Conservation (phyloP, 2,888 invertebrate species). For the Platycheirus albimanus region DNA sequence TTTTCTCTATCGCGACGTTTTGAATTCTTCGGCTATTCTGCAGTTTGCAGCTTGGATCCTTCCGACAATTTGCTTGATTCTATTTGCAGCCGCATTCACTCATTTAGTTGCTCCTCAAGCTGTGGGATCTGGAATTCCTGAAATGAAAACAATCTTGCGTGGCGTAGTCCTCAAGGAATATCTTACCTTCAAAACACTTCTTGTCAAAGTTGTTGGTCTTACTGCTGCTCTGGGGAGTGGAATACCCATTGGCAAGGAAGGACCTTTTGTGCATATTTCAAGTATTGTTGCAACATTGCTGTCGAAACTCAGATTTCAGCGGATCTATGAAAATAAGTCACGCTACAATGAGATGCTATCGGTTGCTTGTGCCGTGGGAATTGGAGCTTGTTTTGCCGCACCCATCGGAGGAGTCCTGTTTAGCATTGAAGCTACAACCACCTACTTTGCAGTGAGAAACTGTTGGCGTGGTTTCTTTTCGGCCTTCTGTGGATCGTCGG, state of each 20-base stretch:
- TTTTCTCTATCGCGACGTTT: conserved; percentile 95
- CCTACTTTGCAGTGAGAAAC: conserved; percentile 98
- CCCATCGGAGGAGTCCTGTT: conserved; percentile 99
- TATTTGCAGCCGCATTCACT: conserved; percentile 98
- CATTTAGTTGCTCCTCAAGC: conserved; percentile 98
- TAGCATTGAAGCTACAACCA: conserved; percentile 99
- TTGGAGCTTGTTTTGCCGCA: conserved; percentile 96
- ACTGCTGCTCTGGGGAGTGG: conserved; percentile 98
- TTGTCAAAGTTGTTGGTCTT: conserved; percentile 97
- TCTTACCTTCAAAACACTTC: conserved; percentile 95
- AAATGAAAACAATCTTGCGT: conserved; percentile 98
- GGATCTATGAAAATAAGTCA: conserved; percentile 97
- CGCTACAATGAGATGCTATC: conserved; percentile 98
- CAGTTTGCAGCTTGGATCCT: conserved; percentile 97
- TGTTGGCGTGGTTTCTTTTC: conserved; percentile 99
- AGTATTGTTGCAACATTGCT: conserved; percentile 97
- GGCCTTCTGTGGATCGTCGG: conserved; percentile 98
- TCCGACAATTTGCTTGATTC: conserved; percentile 93
- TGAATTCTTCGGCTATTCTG: conserved; percentile 88
- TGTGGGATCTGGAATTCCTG: conserved; percentile 98
- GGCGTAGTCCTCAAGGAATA: conserved; percentile 99
- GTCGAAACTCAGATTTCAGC: conserved; percentile 96
- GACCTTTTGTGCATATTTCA: conserved; percentile 99
- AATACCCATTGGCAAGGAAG: conserved; percentile 98
- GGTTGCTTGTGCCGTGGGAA: conserved; percentile 98